Percentiles rank a stretch among this genome's conserved stretches.
Conservation (phyloP, 2,113 vertebrate genomes). For the Chionodraco myersi region DNA sequence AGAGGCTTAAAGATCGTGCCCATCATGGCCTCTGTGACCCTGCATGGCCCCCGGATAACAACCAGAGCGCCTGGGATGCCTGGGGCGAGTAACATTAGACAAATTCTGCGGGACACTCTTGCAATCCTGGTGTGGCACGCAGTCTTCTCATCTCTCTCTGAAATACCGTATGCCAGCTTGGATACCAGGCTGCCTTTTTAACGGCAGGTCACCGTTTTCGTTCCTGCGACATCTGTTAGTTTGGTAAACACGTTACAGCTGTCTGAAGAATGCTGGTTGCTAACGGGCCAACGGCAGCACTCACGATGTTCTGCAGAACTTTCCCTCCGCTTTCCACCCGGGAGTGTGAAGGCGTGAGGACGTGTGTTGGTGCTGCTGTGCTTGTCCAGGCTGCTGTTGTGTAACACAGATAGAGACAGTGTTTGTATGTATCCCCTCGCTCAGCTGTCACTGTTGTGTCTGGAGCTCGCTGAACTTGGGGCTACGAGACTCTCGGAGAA, state of each 20-base stretch:
- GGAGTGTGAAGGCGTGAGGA: background rate
- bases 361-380: background rate
- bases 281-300: background rate
- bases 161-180: background rate
- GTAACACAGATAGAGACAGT: constrained; percentile 79
- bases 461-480: constrained; percentile 85
- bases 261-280: background rate
- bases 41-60: background rate
- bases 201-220: background rate
- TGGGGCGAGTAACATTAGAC: background rate
- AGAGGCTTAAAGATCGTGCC: background rate
- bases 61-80: background rate
- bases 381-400: background rate
- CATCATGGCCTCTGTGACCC: background rate
- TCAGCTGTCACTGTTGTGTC: constrained; percentile 99
- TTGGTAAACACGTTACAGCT: background rate
- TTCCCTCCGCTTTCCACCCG: background rate
- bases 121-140: background rate
- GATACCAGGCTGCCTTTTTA: background rate
- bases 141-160: background rate
- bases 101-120: background rate
- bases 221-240: background rate
- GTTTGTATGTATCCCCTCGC: constrained; percentile 87
- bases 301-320: background rate
- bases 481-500: constrained; percentile 85